phyloP scores from a whole-genome alignment of 64 coral and sea anemone genomes.

The Trachythela sp. region DNA sequence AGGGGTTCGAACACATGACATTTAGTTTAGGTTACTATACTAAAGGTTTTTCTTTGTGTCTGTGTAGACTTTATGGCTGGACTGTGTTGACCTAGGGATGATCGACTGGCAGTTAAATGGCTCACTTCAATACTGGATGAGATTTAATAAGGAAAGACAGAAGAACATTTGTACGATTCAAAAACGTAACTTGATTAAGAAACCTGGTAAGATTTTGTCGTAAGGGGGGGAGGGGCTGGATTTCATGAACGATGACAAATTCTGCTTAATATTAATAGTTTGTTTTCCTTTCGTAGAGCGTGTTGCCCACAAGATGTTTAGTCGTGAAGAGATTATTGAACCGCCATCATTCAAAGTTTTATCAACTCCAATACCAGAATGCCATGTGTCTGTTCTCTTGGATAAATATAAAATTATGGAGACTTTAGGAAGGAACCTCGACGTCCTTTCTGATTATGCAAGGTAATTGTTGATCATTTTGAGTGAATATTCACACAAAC shows the following conservation, averaged over 20 bases:
- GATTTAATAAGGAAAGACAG: conserved; percentile 60
- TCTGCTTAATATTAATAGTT: not conserved
- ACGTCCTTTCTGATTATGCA: not conserved
- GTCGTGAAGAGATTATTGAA: not conserved
- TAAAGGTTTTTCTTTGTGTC: not conserved
- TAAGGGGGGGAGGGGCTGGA: not conserved
- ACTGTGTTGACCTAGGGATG: conserved; percentile 67
- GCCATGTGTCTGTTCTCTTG: not conserved
- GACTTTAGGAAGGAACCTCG: not conserved
- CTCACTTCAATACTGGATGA: conserved; percentile 67
- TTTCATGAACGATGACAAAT: not conserved
- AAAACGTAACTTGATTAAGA: conserved; percentile 10
- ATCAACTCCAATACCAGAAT: not conserved
- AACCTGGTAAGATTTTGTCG: not conserved
- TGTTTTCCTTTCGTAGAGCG: not conserved
- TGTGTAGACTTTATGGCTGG: conserved; percentile 67
- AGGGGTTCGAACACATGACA: no score
- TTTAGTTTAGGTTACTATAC: not conserved
- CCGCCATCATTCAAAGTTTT: not conserved
- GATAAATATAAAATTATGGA: not conserved
- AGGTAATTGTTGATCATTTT: conserved; percentile 3
- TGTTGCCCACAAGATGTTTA: not conserved
- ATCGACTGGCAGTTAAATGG: conserved; percentile 83
- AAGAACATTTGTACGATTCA: conserved; percentile 20
- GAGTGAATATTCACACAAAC: no score